Conservation (phyloP, 1,140 invertebrate genomes). For the Drosophila nasuta region DNA sequence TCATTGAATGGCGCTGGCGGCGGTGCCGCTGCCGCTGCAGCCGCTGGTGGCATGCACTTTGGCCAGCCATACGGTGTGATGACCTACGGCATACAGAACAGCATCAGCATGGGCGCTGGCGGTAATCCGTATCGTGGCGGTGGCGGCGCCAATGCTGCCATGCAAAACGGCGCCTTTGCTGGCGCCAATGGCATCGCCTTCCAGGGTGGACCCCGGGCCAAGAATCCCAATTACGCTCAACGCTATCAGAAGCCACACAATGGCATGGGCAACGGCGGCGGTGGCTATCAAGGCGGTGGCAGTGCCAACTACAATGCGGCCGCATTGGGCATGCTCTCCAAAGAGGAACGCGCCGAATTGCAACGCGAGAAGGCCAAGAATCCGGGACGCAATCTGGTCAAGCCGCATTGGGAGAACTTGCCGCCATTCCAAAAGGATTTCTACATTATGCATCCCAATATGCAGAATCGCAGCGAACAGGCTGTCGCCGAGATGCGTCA, state of each 20-base stretch:
- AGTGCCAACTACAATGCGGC: conserved; percentile 74
- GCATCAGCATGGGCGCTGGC: conserved; percentile 60
- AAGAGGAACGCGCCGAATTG: conserved; percentile 86
- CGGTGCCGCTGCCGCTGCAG: conserved; percentile 56
- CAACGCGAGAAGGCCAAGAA: conserved; percentile 88
- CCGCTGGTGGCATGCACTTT: conserved; percentile 67
- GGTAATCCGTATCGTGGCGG: conserved; percentile 61
- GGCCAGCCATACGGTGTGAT: conserved; percentile 70
- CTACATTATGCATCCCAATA: conserved; percentile 93
- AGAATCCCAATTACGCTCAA: conserved; percentile 75
- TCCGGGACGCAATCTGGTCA: conserved; percentile 92
- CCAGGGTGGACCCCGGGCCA: conserved; percentile 71
- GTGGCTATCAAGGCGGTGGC: conserved; percentile 56
- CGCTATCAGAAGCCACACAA: conserved; percentile 78
- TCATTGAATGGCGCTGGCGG: conserved; percentile 57
- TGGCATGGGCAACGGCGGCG: conserved; percentile 57
- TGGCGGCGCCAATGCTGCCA: conserved; percentile 47
- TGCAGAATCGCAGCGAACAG: conserved; percentile 88
- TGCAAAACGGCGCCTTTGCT: conserved; percentile 66
- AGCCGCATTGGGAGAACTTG: conserved; percentile 94
- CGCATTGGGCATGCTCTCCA: conserved; percentile 74
- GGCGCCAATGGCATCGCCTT: conserved; percentile 60
- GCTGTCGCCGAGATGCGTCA: conserved; percentile 91
- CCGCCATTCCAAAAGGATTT: conserved; percentile 96
- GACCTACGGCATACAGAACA: conserved; percentile 72